Percentiles rank a stretch among this genome's conserved stretches.
Evolutionary conservation across 2,888 invertebrate species (phyloP).

Genomic region (Sturmia bella): DNA sequence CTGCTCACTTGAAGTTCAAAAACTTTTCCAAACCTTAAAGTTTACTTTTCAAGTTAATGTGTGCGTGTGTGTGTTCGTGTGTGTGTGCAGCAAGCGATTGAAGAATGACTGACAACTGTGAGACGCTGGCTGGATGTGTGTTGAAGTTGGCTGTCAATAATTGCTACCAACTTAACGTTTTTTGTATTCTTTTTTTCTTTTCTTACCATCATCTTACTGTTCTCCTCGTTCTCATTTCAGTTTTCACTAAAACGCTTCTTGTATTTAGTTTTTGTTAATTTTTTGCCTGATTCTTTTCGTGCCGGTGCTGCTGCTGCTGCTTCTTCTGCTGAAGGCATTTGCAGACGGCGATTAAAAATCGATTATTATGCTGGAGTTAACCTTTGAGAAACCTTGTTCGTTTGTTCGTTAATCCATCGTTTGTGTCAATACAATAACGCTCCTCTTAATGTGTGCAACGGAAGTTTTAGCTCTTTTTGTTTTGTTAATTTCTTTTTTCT

Average conservation of each 20-base stretch:
- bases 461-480: conserved; percentile 51
- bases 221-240: conserved; percentile 38
- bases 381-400: conserved; percentile 58
- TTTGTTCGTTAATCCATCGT: conserved; percentile 66
- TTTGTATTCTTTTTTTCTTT: not conserved
- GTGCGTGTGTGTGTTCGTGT: too few relatives aligned
- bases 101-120: conserved; percentile 65
- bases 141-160: conserved; percentile 69
- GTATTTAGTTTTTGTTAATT: conserved; percentile 40
- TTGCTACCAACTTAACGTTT: conserved; percentile 64
- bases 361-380: conserved; percentile 70
- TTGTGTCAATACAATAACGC: conserved; percentile 67
- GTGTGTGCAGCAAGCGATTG: conserved; percentile 38
- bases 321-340: conserved; percentile 56
- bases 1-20: conserved; percentile 26
- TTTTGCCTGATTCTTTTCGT: conserved; percentile 3
- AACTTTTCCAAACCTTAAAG: conserved; percentile 14
- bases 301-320: conserved; percentile 17
- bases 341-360: conserved; percentile 72
- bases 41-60: conserved; percentile 20
- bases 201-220: not conserved
- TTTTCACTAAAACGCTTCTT: conserved; percentile 57
- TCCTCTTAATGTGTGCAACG: conserved; percentile 65
- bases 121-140: conserved; percentile 66
- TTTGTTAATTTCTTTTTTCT: not conserved